A percentile compares a stretch with the other conserved stretches of the same genome.
These are phyloP conservation scores for Baryphthengus martii DNA, from an alignment of 2,113 vertebrate genomes.

Conservation along the genomic window DNA sequence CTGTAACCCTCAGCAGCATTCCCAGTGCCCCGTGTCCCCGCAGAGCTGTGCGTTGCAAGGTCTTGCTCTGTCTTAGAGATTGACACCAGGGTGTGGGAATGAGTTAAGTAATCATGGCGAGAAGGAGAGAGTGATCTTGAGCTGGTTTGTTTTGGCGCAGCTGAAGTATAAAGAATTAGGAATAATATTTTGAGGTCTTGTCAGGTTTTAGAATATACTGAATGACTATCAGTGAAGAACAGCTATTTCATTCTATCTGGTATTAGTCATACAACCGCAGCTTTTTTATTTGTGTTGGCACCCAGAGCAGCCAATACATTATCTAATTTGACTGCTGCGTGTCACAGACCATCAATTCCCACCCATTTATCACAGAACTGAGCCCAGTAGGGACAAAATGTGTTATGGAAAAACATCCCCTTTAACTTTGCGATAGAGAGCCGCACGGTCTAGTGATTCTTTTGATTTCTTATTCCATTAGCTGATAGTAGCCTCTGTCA, in stretches of 20 bases:
- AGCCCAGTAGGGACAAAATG: not conserved
- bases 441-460: not conserved
- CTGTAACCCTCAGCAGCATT: not conserved
- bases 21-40: not conserved
- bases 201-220: not conserved
- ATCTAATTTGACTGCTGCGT: not conserved
- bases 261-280: not conserved
- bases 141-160: not conserved
- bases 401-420: not conserved
- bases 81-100: not conserved
- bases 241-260: not conserved
- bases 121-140: not conserved
- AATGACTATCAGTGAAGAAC: not conserved
- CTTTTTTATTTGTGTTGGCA: not conserved
- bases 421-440: not conserved
- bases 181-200: not conserved
- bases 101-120: not conserved
- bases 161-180: not conserved
- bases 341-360: not conserved
- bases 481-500: not conserved
- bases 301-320: not conserved
- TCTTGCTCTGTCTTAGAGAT: not conserved
- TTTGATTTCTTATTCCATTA: not conserved
- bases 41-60: fast-evolving
- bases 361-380: not conserved